Percentiles rank a stretch among this genome's conserved stretches.
phyloP scores from a whole-genome alignment of 2,888 invertebrate species.

The Cephalotes varians region DNA sequence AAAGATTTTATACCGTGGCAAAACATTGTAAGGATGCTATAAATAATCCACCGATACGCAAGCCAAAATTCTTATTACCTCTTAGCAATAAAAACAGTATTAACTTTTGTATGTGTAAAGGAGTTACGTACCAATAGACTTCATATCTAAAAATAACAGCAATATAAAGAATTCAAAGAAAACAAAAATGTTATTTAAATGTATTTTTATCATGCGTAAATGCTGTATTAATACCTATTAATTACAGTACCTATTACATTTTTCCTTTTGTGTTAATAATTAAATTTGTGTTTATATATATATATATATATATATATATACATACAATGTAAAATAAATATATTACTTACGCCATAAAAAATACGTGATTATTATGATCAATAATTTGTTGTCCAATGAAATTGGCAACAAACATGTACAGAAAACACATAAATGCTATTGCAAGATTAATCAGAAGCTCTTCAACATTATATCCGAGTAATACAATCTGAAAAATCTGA shows the following conservation, averaged over 20 bases:
- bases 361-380: not conserved
- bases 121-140: not conserved
- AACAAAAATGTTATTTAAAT: no score
- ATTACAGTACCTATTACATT: no score
- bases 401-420: not conserved
- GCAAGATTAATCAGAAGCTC: not conserved
- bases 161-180: no score
- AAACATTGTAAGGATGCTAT: slow-evolving; percentile 21
- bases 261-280: no score
- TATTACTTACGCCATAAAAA: not conserved
- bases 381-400: not conserved
- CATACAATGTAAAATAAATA: no score
- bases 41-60: not conserved
- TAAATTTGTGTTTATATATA: not conserved
- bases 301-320: no score
- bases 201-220: no score
- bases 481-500: not conserved
- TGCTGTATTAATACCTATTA: no score
- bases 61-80: slow-evolving; percentile 1
- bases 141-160: slow-evolving; percentile 18
- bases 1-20: slow-evolving; percentile 12
- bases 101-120: slow-evolving; percentile 6
- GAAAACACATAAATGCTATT: rapidly evolving
- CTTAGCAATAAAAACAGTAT: slow-evolving; percentile 22
- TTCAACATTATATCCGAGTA: not conserved